Base-by-base conservation (phyloP, 2,888 invertebrate species). In the Notodonta ziczac region DNA sequence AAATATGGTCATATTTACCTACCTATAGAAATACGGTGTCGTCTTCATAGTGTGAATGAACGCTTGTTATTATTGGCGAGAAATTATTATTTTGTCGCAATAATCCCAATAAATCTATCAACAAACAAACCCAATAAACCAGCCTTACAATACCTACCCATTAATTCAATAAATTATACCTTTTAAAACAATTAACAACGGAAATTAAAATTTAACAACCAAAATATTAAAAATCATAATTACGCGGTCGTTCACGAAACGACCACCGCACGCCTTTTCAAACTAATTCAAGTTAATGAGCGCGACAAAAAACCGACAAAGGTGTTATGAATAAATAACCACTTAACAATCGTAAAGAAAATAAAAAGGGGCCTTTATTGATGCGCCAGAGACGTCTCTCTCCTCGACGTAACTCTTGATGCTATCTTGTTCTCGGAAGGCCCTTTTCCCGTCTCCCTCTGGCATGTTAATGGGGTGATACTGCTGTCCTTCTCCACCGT, bases 361-460 rank as follows among this genome's bases (percentile, higher is more conserved):
- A 50, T 48, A 73, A 77, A 84, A 80, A 77, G 82, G 82, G 78
- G 66, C 66, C 73, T 85, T 86, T 89, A 88, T 90, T 88, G 86
- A 88, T 87, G 86, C 88, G 88, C 86, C 87, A 79, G 84, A 83
- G 88, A 81, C 77, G 78, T 88, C 89, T 85, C 87, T 82, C 80
- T 87, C 81, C 85, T 86, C 88, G 82, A 82, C 80, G 82, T 82
- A 79, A 82, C 76, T 87, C 79, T 80, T 83, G 92, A 92, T 93
- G 86, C 88, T 90, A 93, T 93, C 93, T 90, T 90, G 79, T 93
- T 93, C 93, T 89, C 76, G 77, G 93, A 93, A 93, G 89, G 87
- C 75, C 70, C 61, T 35, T 68, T 4, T 65, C 70, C 53, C 71
- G 63, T 87, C 88, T 70, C 82, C 48, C 50, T 90, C 76, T 58